Evolutionary conservation across 2,797 vertebrate genomes (phyloP).

Genomic region (Poecilia wingei): DNA sequence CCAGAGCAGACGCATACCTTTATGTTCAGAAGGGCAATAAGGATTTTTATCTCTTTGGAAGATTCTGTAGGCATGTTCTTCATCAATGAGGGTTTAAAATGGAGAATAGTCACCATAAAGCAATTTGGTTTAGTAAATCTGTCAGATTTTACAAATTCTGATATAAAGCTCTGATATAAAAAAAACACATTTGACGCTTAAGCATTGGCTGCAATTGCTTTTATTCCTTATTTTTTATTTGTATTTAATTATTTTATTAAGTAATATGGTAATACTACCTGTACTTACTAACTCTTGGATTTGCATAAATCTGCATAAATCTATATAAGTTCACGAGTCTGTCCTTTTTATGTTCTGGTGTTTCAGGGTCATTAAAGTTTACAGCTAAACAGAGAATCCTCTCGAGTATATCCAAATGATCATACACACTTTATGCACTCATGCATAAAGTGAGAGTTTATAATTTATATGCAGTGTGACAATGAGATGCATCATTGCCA

Average conservation of each 20-base stretch:
- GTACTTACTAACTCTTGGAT: slow-evolving; percentile 6
- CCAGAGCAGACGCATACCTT: slow-evolving; percentile 6
- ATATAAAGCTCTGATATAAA: background rate
- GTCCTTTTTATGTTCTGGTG: background rate
- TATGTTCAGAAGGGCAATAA: slow-evolving; percentile 20
- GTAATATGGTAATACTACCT: background rate
- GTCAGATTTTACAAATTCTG: slow-evolving; percentile 34
- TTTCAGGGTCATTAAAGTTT: background rate
- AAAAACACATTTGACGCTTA: background rate
- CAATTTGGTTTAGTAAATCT: slow-evolving; percentile 17
- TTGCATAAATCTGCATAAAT: background rate
- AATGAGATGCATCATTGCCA: background rate
- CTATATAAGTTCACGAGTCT: background rate
- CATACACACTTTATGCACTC: background rate
- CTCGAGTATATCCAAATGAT: background rate
- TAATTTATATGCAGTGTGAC: background rate
- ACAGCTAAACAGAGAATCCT: background rate
- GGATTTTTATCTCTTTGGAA: slow-evolving; percentile 42
- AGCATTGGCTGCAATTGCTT: background rate
- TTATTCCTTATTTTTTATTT: background rate
- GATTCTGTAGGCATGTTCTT: slow-evolving; percentile 11
- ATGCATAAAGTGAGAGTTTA: background rate
- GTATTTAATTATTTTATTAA: background rate
- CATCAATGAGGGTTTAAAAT: slow-evolving; percentile 28
- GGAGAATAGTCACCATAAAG: slow-evolving; percentile 20